Percentiles rank a stretch among this genome's conserved stretches.
Conservation (phyloP, 2,797 vertebrate species). For the Phrynocephalus vlangalii region DNA sequence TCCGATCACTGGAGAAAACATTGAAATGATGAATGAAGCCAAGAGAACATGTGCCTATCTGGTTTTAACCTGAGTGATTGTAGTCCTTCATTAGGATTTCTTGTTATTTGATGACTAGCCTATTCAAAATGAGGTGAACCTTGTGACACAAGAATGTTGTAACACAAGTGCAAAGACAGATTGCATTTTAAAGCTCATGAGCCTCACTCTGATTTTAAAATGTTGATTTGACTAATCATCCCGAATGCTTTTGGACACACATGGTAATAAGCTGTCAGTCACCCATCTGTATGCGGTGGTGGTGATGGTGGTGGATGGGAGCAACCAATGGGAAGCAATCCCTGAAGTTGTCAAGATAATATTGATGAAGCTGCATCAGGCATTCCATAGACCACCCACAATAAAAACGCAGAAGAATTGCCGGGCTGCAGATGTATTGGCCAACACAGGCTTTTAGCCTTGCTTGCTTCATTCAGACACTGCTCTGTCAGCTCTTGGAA, state of each 20-base stretch:
- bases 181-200: background rate
- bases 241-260: background rate
- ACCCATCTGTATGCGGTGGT: too few relatives aligned
- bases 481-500: background rate
- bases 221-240: background rate
- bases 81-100: slow-evolving; percentile 42
- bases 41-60: too few relatives aligned
- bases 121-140: slow-evolving; percentile 11
- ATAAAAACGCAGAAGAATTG: background rate
- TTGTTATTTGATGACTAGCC: background rate
- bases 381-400: too few relatives aligned
- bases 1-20: too few relatives aligned
- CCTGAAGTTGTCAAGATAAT: background rate
- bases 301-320: too few relatives aligned
- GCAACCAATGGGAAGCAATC: background rate
- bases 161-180: slow-evolving; percentile 14
- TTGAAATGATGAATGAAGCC: too few relatives aligned
- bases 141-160: background rate
- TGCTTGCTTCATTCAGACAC: background rate
- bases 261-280: too few relatives aligned
- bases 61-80: slow-evolving; percentile 10
- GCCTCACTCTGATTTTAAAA: slow-evolving; percentile 7
- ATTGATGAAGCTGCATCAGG: too few relatives aligned
- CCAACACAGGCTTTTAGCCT: background rate
- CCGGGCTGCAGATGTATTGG: background rate